Evolutionary conservation across 2,888 invertebrate genomes (phyloP), one percentile per base, ranked within the genome.

Genomic region (Liopterus haemorrhoidalis): DNA sequence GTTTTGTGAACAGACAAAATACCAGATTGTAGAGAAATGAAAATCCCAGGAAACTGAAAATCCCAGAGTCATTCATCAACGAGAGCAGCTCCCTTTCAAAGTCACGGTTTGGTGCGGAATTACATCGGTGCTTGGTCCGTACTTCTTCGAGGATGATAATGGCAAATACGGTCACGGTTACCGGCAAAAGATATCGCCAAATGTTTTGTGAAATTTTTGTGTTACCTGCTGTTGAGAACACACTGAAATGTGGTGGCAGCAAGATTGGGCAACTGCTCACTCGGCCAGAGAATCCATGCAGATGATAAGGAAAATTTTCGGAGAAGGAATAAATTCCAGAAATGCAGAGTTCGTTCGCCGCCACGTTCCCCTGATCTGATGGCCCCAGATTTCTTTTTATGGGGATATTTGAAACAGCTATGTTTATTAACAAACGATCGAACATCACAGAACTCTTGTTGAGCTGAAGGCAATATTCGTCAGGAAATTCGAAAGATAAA

Each of bases 21-120:
- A 21, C n/a, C 36, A 31, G 44, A 15, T 46, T 39, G 31, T 46
- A 41, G 36, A n/a, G n/a, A n/a, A n/a, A n/a, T n/a, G n/a, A n/a
- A n/a, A n/a, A n/a, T n/a, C n/a, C n/a, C n/a, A n/a, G n/a, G 46
- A 41, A 41, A 46, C 42, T 35, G 46, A 46, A 46, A 46, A 46
- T 46, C 46, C 25, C n/a, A 14, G 19, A 36, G 14, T 45, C 11
- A 45, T 43, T 8, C 43, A 45, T 19, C 31, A 44, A 30, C 9
- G 5, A 20, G 42, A 24, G 8, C 41, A 42, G 43, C 45, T 27
- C 41, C 37, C 45, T 8, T 41, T 44, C 5, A 44, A 44, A 46
- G 42, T 46, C 11, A 30, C 31, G 9, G 31, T 30, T 9, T 37
- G 36, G 37, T 45, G 42, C 20, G 43, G 11, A 45, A 25, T 44